Base-by-base conservation (phyloP, 2,888 invertebrate species). In the Ditula angustiorana region DNA sequence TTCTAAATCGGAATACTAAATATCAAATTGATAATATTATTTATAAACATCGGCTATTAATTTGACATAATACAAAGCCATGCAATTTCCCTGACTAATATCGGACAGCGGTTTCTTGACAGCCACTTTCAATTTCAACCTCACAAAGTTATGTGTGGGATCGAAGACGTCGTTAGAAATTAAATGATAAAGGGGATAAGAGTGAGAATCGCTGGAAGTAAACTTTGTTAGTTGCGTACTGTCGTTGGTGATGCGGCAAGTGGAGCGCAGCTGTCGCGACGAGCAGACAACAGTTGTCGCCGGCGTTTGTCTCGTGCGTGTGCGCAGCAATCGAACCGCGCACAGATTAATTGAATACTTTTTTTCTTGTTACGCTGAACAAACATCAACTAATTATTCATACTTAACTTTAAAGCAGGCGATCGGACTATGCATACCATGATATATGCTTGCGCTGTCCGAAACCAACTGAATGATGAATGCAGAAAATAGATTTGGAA, bases 261-360 rank as follows among this genome's bases (percentile, higher is more conserved):
- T 87, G 80, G 86, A 84, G 74, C 88, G 85, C 92, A 92, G 92
- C 92, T 92, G 92, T 86, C 87, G 81, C 70, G 88, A 89, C 88
- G 80, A 81, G 85, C 83, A 90, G 91, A 91, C 92, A 90, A 88
- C 92, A 91, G 90, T 90, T 90, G 92, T 87, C 85, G 79, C 72
- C 85, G 82, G 81, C 83, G 87, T 87, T 88, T 83, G 87, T 86
- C 82, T 85, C 72, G 67, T 75, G 82, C 81, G 82, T 77, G 77
- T 74, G 78, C 85, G 83, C 83, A 73, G 77, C 75, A 74, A 59
- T 59, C 60, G 58, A 62, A 67, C 52, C 61, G 56, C 57, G 57
- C 35, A 24, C 61, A 65, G 61, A 67, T 65, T 64, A 64, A 67
- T 67, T 47, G 52, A 24, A 44, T 11, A 19, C 28, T 60, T 64